Evolutionary conservation across 2,113 vertebrate species (phyloP).

Genomic region (Carollia perspicillata): DNA sequence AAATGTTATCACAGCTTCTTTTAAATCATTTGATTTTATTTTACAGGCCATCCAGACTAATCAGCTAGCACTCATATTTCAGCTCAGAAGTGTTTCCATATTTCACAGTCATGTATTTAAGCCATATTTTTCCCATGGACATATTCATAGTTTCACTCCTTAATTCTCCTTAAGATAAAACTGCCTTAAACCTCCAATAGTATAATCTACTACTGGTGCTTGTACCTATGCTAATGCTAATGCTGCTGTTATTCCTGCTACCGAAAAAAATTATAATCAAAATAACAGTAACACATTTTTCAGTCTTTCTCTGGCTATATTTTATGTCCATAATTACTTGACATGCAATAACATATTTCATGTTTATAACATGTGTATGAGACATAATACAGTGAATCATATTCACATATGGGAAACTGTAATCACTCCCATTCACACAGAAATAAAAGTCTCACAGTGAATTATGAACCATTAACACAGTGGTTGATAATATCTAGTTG

Average conservation of each 20-base stretch:
- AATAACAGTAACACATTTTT: neutral
- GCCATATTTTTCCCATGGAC: neutral
- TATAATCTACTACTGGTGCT: neutral
- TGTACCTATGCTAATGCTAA: neutral
- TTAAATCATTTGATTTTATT: constrained; percentile 25
- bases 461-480: too few relatives aligned
- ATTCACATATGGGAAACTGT: neutral
- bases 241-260: neutral
- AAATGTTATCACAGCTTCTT: constrained; percentile 42
- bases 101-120: neutral
- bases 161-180: neutral
- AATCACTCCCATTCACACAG: neutral
- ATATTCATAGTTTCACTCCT: neutral
- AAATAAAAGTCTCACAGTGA: too few relatives aligned
- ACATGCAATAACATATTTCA: neutral
- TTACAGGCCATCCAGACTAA: neutral
- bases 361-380: neutral
- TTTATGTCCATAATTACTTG: neutral
- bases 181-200: neutral
- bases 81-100: neutral
- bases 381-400: neutral
- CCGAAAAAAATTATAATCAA: neutral
- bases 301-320: neutral
- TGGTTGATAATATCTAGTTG: neutral
- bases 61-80: neutral